Evolutionary conservation across 2,113 vertebrate genomes (phyloP).

Genomic region (Elaphurus davidianus): DNA sequence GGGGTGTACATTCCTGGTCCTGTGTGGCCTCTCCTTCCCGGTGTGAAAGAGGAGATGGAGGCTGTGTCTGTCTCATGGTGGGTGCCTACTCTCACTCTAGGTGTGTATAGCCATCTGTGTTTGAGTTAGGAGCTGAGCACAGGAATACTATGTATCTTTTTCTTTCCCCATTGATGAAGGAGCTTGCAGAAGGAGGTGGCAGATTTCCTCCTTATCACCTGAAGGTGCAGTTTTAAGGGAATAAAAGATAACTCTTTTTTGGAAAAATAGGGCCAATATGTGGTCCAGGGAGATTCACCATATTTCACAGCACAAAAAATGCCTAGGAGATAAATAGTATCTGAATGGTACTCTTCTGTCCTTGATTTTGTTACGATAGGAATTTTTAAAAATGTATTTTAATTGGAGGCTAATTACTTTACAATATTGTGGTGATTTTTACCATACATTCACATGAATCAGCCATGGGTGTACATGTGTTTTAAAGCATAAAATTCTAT

Average conservation of each 20-base stretch:
- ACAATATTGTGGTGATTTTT: too few species aligned
- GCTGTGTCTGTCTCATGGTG: background rate
- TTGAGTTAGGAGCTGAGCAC: background rate
- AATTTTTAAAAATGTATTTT: background rate
- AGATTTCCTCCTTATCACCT: background rate
- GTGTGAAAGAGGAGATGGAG: background rate
- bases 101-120: background rate
- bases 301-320: background rate
- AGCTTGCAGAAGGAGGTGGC: background rate
- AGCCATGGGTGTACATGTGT: background rate
- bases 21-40: background rate
- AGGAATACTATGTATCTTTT: background rate
- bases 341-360: background rate
- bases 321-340: background rate
- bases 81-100: background rate
- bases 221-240: background rate
- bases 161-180: background rate
- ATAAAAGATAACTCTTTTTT: background rate
- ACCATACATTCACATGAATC: too few species aligned
- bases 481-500: background rate
- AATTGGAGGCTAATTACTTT: too few species aligned
- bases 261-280: background rate
- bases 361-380: background rate
- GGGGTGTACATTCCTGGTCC: background rate
- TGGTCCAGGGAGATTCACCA: background rate